A percentile compares a stretch with the other conserved stretches of the same genome.
phyloP scores from a whole-genome alignment of 1,140 invertebrate species.

The Agrilus planipennis region DNA sequence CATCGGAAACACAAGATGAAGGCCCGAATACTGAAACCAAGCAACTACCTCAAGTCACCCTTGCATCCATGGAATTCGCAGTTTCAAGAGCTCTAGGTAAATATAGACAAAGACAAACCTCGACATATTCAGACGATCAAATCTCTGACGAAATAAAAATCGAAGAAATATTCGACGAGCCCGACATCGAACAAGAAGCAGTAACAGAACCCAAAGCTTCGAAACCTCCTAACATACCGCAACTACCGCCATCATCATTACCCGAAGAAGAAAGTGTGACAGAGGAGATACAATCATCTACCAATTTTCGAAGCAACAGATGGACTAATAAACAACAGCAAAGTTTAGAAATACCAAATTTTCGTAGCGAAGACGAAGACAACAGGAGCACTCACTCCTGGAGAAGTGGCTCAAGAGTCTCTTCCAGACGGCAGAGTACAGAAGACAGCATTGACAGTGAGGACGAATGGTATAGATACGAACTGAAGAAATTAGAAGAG shows the following conservation, averaged over 20 bases:
- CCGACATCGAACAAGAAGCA: slow-evolving; percentile 22
- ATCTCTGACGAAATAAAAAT: slow-evolving; percentile 30
- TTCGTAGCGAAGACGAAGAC: slow-evolving; percentile 68
- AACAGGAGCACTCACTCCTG: slow-evolving; percentile 75
- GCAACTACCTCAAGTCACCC: slow-evolving; percentile 38
- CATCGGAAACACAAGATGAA: slow-evolving; percentile 42
- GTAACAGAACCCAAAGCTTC: slow-evolving; percentile 16
- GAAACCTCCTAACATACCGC: not conserved
- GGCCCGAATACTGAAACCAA: slow-evolving; percentile 27
- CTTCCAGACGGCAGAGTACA: slow-evolving; percentile 77
- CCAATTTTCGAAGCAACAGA: slow-evolving; percentile 44
- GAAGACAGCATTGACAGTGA: slow-evolving; percentile 88
- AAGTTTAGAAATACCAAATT: slow-evolving; percentile 65
- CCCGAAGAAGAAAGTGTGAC: slow-evolving; percentile 17
- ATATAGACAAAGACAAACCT: slow-evolving; percentile 64
- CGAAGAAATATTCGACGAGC: slow-evolving; percentile 26
- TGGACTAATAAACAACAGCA: slow-evolving; percentile 59
- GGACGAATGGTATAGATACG: slow-evolving; percentile 88
- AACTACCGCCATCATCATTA: slow-evolving; percentile 26
- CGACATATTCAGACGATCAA: slow-evolving; percentile 53
- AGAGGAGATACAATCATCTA: slow-evolving; percentile 52
- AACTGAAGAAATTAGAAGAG: slow-evolving; percentile 74
- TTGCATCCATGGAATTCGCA: slow-evolving; percentile 66
- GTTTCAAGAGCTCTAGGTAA: slow-evolving; percentile 71
- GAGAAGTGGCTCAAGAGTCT: slow-evolving; percentile 72